phyloP scores from a whole-genome alignment of 2,113 vertebrate genomes.

The Paramormyrops kingsleyae region DNA sequence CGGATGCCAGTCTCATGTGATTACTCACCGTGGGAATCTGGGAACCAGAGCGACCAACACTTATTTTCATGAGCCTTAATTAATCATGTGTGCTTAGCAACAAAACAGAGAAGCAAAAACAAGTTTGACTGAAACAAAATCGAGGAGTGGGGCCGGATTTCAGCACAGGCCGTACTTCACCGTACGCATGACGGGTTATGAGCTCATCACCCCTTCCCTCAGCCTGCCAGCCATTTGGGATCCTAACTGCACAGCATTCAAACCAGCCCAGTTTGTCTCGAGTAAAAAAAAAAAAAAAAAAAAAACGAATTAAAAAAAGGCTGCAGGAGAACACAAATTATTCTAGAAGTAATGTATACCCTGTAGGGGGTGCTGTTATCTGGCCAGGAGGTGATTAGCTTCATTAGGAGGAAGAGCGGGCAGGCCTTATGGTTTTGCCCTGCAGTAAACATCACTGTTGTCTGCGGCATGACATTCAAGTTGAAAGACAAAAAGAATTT shows the following conservation, averaged over 20 bases:
- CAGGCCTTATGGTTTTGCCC: background rate
- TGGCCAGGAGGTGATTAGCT: background rate
- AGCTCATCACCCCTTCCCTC: background rate
- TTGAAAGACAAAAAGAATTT: background rate
- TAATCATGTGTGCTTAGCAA: background rate
- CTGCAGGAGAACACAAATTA: background rate
- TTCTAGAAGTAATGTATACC: background rate
- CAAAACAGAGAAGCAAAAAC: background rate
- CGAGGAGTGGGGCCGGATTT: background rate
- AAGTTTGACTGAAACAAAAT: background rate
- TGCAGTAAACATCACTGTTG: background rate
- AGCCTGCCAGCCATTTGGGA: background rate
- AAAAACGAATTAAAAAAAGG: background rate
- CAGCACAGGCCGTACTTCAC: background rate
- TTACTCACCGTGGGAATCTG: slow-evolving; percentile 5
- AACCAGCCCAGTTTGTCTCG: background rate
- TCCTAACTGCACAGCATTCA: background rate
- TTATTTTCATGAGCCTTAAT: background rate
- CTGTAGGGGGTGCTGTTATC: background rate
- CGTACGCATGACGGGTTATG: background rate
- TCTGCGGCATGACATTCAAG: background rate
- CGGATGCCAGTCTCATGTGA: background rate
- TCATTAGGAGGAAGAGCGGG: background rate
- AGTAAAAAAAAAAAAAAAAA: background rate
- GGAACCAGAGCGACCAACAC: background rate